Evolutionary conservation across 2,888 invertebrate species (phyloP).

Genomic region (Saturnia japonica): DNA sequence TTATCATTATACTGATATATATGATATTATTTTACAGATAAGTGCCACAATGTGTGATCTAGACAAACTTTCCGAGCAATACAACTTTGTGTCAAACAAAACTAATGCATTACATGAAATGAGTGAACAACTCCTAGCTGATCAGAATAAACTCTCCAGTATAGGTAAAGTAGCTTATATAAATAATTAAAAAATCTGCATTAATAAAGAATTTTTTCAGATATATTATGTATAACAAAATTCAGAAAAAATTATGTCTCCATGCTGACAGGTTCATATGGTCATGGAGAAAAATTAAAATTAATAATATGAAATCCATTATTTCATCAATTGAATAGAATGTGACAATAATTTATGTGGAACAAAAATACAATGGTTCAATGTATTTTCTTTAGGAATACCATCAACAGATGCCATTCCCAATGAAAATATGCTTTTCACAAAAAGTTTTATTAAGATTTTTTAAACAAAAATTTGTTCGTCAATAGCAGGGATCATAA

Average conservation of each 20-base stretch:
- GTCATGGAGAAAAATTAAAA: background rate
- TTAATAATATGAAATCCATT: too few species aligned
- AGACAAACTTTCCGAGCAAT: conserved; percentile 87
- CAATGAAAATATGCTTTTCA: too few species aligned
- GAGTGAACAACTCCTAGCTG: conserved; percentile 94
- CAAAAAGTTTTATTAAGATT: too few species aligned
- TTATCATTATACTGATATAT: background rate
- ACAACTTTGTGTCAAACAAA: conserved; percentile 93
- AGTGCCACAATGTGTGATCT: conserved; percentile 87
- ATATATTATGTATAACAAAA: background rate
- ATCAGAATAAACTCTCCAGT: conserved; percentile 91
- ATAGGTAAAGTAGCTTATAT: conserved; percentile 77
- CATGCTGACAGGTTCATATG: background rate
- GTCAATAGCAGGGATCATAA: too few species aligned
- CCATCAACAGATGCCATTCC: too few species aligned
- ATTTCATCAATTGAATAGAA: too few species aligned
- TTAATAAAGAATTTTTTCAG: background rate
- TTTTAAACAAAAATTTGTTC: too few species aligned
- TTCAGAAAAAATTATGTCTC: background rate
- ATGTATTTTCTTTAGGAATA: too few species aligned
- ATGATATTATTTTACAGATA: conserved; percentile 72
- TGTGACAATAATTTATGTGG: too few species aligned
- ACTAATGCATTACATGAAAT: conserved; percentile 95
- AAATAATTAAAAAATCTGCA: background rate
- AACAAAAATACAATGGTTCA: too few species aligned